A percentile compares a stretch with the other conserved stretches of the same genome.
phyloP scores from a whole-genome alignment of 2,113 vertebrate genomes.

The Ancistrus triradiatus region DNA sequence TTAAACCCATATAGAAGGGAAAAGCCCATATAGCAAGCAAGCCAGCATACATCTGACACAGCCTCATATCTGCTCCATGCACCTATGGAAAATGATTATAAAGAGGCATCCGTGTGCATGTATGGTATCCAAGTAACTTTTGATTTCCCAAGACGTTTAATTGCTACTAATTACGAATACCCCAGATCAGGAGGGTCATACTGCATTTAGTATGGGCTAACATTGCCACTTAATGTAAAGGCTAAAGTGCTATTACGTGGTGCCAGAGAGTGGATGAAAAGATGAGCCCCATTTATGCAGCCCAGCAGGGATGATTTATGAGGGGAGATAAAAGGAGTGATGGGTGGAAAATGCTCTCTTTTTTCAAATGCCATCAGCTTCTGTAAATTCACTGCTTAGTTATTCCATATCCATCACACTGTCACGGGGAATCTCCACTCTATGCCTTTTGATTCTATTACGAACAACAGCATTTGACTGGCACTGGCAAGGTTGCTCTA shows the following conservation, averaged over 20 bases:
- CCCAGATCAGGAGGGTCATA: constrained; percentile 62
- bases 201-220: constrained; percentile 65
- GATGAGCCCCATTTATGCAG: constrained; percentile 65
- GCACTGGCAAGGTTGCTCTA: constrained; percentile 10
- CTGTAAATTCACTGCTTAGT: constrained; percentile 71
- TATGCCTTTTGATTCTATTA: constrained; percentile 62
- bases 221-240: constrained; percentile 68
- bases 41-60: neutral
- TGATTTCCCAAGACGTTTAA: constrained; percentile 44
- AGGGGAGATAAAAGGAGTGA: constrained; percentile 64
- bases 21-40: neutral
- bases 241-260: constrained; percentile 69
- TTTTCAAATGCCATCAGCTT: constrained; percentile 70
- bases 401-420: constrained; percentile 70
- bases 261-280: constrained; percentile 53
- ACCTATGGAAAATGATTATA: neutral
- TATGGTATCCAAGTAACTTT: constrained; percentile 12
- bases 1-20: constrained; percentile 19
- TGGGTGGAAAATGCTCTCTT: constrained; percentile 72
- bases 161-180: constrained; percentile 68
- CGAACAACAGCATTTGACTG: constrained; percentile 63
- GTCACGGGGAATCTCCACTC: constrained; percentile 66
- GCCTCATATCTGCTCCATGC: neutral
- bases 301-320: constrained; percentile 72
- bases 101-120: neutral